Percentiles rank a stretch among this genome's conserved stretches.
phyloP scores from a whole-genome alignment of 2,888 invertebrate species.

The Acrocera orbiculus region DNA sequence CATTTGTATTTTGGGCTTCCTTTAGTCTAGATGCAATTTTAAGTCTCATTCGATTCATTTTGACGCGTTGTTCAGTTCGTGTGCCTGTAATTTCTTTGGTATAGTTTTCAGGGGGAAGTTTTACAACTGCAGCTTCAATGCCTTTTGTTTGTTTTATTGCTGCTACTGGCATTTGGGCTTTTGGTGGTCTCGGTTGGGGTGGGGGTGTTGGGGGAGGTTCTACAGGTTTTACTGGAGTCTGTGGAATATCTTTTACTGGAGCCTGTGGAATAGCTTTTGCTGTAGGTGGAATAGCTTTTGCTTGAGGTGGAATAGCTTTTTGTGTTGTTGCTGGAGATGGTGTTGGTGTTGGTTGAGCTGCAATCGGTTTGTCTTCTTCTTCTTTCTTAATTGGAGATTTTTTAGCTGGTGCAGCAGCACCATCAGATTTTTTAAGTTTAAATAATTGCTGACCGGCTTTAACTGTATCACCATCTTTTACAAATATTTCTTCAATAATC shows the following conservation, averaged over 20 bases:
- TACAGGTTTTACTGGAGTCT: too few species aligned
- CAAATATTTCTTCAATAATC: constrained; percentile 66
- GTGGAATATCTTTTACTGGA: too few species aligned
- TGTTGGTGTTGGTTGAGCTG: constrained; percentile 21
- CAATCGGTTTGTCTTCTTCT: constrained; percentile 18
- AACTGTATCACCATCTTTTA: constrained; percentile 77
- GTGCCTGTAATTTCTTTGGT: constrained; percentile 76
- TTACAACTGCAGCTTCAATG: too few species aligned
- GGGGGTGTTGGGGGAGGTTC: too few species aligned
- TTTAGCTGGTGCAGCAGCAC: constrained; percentile 16
- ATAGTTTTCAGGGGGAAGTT: constrained; percentile 72
- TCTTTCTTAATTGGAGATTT: constrained; percentile 18
- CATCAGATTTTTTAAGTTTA: constrained; percentile 35
- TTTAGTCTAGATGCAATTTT: constrained; percentile 92
- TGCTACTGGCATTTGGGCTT: too few species aligned
- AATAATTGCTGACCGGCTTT: constrained; percentile 66
- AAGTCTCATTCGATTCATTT: constrained; percentile 95
- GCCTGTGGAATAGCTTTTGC: constrained; percentile 38
- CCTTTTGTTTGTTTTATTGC: too few species aligned
- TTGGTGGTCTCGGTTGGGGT: too few species aligned
- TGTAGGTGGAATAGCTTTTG: constrained; percentile 33
- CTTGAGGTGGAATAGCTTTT: constrained; percentile 33
- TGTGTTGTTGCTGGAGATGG: constrained; percentile 29
- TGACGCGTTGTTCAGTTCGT: constrained; percentile 85
- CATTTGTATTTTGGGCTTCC: constrained; percentile 95